Evolutionary conservation across 2,888 invertebrate genomes (phyloP).

Genomic region (Ichneumon xanthorius): DNA sequence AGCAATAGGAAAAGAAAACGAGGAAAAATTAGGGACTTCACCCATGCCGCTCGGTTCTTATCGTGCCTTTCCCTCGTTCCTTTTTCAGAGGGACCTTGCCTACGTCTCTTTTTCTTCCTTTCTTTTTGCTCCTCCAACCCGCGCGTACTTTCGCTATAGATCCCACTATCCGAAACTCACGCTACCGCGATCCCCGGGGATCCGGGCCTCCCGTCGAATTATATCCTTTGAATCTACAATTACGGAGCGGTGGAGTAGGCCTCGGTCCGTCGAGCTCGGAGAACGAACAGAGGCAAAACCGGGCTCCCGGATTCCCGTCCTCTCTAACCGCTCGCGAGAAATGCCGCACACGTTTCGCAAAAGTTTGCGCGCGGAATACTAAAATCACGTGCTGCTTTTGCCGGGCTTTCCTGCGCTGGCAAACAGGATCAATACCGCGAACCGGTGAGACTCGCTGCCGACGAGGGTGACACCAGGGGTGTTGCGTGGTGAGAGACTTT

Average conservation of each 20-base stretch:
- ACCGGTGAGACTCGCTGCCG: conserved; percentile 44
- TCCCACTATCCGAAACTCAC: conserved; percentile 23
- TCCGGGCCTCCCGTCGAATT: conserved; percentile 75
- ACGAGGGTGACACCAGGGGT: conserved; percentile 56
- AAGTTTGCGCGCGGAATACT: conserved; percentile 84
- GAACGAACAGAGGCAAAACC: conserved; percentile 12
- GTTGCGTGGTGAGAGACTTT: conserved; percentile 38
- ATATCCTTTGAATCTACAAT: conserved; percentile 85
- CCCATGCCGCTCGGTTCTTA: conserved; percentile 1
- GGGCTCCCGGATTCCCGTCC: conserved; percentile 11
- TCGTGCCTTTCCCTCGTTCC: conserved; percentile 27
- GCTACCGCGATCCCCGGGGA: conserved; percentile 70
- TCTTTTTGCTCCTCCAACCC: neutral
- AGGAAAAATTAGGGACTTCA: conserved; percentile 7
- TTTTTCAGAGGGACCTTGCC: conserved; percentile 14
- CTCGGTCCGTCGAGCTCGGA: conserved; percentile 57
- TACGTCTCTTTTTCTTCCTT: neutral
- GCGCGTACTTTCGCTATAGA: conserved; percentile 4
- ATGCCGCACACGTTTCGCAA: conserved; percentile 72
- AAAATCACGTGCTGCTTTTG: conserved; percentile 73
- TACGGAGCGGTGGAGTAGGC: conserved; percentile 74
- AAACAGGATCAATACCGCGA: conserved; percentile 83
- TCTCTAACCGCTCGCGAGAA: conserved; percentile 51
- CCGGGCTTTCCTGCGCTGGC: conserved; percentile 60
- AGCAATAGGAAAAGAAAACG: neutral